Base-by-base conservation (phyloP, 2,888 invertebrate genomes). In the Marasmarcha lunaedactyla region DNA sequence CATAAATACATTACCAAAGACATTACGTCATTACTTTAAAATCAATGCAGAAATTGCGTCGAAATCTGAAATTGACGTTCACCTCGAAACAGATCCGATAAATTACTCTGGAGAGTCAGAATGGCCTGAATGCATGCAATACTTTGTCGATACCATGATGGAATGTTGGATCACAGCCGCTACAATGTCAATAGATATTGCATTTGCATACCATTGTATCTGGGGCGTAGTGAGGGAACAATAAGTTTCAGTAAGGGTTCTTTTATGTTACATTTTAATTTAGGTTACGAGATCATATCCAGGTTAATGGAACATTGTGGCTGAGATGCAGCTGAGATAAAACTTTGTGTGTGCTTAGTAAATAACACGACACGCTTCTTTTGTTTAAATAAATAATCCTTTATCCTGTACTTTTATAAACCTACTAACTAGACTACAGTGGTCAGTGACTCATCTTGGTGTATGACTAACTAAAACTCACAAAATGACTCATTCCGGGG, bases 101-200 rank as follows among this genome's bases (percentile, higher is more conserved):
- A 30, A 30, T 30, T 7, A 30, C 30, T 11, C n/a, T 11, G 20
- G 20, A 20, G 30, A 11, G 4, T 10, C n/a, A 10, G 11, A 30
- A 30, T 30, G 30, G 4, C 2, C 11, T 11, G 6, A 11, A 9
- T 30, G 30, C 30, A 30, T n/a, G 30, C 30, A 30, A 30, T 30
- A 30, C 11, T 30, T 30, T 11, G 30, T 30, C 25, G n/a, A n/a
- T 5, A 7, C 20, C 20, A 20, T 20, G 20, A 20, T 20, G 20
- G 20, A 20, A 20, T 20, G 3, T 3, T 7, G n/a, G 30, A 7
- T 30, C 6, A 7, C 4, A 11, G 20, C 20, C 66, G 62, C 63
- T 63, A 73, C 76, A 72, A 76, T 72, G 61, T 62, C 53, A 49
- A 59, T 54, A 67, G 69, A 76, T 71, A 77, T 77, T 76, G 78